Base-by-base conservation (phyloP, 2,888 invertebrate species). In the Caenorhabditis sp. region DNA sequence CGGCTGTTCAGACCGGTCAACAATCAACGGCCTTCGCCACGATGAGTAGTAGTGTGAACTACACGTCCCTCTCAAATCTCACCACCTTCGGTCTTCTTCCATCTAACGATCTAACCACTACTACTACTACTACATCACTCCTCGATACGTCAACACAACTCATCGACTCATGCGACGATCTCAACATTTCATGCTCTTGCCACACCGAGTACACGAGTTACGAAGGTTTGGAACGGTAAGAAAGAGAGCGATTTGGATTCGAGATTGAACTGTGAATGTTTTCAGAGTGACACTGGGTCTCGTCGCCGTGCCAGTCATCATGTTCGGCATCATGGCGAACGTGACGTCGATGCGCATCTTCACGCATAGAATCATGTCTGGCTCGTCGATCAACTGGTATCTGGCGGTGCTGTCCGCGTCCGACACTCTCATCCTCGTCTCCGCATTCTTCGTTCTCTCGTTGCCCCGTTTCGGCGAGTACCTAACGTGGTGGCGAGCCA, bases 361-460 rank as follows among this genome's bases (percentile, higher is more conserved):
- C 85, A 90, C 90, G 3, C 90, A 90, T 83, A 86, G 86, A 22
- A 84, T 90, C 16, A 90, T 90, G 90, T 82, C 86, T 6, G 77
- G 83, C 24, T 89, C 89, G 0, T 88, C 88, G 22, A 89, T 90
- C 79, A 90, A 90, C 70, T 90, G 90, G 90, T 90, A 90, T 69
- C 80, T 90, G 64, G 86, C 90, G 1, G 89, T 90, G 10, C 84
- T 90, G 6, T 89, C 90, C 31, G 84, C 85, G n/a, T 88, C 89
- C 1, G 90, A 90, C 73, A 89, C 90, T 19, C 66, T 90, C 38
- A 89, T 90, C 68, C 85, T 90, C 10, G 76, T 90, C 44, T 84
- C 90, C n/a, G 87, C 90, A 14, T 90, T 90, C 79, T 90, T 90
- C 75, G 90, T 90, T 10, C 85, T 90, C 5, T 83, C 89, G 19